phyloP scores from a whole-genome alignment of 2,113 vertebrate genomes.

The Engystomops pustulosus region DNA sequence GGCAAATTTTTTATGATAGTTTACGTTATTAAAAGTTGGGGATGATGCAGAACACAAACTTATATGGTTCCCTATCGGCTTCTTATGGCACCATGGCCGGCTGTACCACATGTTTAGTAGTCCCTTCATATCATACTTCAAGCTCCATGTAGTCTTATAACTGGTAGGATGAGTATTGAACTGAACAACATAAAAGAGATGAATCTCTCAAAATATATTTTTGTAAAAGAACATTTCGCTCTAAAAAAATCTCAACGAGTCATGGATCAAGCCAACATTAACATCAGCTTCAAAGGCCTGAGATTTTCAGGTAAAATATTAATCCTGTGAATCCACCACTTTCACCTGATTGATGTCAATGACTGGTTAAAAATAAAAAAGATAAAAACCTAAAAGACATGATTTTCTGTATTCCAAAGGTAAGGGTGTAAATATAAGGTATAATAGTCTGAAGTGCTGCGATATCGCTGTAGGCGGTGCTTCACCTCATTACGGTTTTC shows the following conservation, averaged over 20 bases:
- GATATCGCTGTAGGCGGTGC: neutral
- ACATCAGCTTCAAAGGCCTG: slow-evolving; percentile 18
- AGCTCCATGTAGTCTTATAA: neutral
- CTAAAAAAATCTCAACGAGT: slow-evolving; percentile 3
- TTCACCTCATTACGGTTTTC: too few relatives aligned
- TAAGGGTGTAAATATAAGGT: neutral
- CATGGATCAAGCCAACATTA: neutral
- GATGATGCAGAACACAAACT: too few relatives aligned
- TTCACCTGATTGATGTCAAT: neutral
- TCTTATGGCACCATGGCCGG: too few relatives aligned
- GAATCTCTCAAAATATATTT: neutral
- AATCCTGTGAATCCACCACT: slow-evolving; percentile 1
- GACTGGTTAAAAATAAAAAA: neutral
- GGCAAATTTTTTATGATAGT: too few relatives aligned
- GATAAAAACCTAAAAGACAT: neutral
- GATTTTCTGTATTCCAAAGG: neutral
- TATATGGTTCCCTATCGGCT: too few relatives aligned
- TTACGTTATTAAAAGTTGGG: too few relatives aligned
- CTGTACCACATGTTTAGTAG: too few relatives aligned
- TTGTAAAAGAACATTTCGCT: slow-evolving; percentile 16
- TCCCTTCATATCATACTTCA: neutral
- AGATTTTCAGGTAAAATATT: slow-evolving; percentile 4
- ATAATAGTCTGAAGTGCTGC: neutral
- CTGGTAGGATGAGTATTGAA: neutral
- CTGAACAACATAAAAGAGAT: slow-evolving; percentile 1